phyloP scores from a whole-genome alignment of 2,888 invertebrate species.

The Mystacides longicornis region DNA sequence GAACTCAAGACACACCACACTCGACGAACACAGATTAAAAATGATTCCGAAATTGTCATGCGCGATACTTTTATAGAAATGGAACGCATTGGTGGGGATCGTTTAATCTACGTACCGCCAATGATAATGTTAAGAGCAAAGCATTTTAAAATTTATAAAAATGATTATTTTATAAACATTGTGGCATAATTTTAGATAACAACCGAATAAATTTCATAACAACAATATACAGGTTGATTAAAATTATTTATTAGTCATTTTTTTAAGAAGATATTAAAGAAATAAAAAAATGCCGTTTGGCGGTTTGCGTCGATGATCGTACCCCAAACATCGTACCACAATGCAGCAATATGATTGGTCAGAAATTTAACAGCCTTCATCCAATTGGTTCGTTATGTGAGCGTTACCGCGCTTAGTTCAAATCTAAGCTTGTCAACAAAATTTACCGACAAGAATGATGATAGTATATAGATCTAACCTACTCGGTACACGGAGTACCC shows the following conservation, averaged over 20 bases:
- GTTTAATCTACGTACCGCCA: conserved; percentile 6
- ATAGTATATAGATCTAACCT: no score
- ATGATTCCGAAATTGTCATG: conserved; percentile 19
- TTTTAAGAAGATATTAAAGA: background rate
- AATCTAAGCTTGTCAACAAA: no score
- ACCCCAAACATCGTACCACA: conserved; percentile 1
- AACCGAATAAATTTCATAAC: background rate
- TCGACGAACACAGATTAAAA: conserved; percentile 9
- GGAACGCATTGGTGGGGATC: conserved; percentile 11
- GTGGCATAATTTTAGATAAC: background rate
- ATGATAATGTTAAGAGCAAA: conserved; percentile 8
- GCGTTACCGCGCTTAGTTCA: background rate
- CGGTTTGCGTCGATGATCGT: background rate
- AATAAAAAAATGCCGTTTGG: background rate
- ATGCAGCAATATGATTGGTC: background rate
- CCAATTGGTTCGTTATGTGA: background rate
- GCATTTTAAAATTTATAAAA: background rate
- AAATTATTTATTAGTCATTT: background rate
- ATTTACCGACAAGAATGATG: no score
- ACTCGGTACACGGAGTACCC: no score
- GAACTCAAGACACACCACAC: conserved; percentile 12
- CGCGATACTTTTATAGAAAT: conserved; percentile 19
- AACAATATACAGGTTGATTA: background rate
- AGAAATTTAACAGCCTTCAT: background rate
- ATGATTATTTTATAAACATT: background rate